Percentiles rank a stretch among this genome's conserved stretches.
These are phyloP conservation scores for Tachypleus tridentatus DNA, from an alignment of 1,140 invertebrate genomes.

Conservation along the genomic window DNA sequence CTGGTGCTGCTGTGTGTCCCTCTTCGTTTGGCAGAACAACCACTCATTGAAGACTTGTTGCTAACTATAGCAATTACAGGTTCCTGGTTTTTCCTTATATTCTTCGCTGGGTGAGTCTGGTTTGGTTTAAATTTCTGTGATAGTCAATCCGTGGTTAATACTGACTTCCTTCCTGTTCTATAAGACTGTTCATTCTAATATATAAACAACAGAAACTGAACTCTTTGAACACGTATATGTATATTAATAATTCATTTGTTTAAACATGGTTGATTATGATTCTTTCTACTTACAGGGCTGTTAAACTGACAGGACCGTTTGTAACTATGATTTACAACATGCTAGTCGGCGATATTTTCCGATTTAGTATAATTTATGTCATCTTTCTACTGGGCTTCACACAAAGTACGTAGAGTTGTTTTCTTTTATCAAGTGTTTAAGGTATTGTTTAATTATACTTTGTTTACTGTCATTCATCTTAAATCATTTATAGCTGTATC, in stretches of 20 bases:
- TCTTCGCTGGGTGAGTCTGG: constrained; percentile 80
- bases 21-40: constrained; percentile 56
- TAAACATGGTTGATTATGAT: no score
- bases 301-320: constrained; percentile 87
- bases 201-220: background rate
- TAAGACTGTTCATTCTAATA: background rate
- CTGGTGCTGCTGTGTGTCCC: constrained; percentile 87
- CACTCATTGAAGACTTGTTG: constrained; percentile 76
- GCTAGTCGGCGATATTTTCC: constrained; percentile 95
- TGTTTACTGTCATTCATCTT: no score
- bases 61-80: constrained; percentile 83
- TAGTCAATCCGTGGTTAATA: background rate
- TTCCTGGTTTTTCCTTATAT: constrained; percentile 94
- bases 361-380: constrained; percentile 89
- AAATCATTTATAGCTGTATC: no score
- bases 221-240: background rate
- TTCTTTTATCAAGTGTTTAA: no score
- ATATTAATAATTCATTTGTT: no score
- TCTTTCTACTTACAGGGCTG: constrained; percentile 51
- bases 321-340: constrained; percentile 98
- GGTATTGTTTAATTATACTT: no score
- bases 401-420: constrained; percentile 41
- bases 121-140: background rate
- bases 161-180: background rate
- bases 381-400: constrained; percentile 90